These are phyloP conservation scores for Mystacides longicornis DNA, from an alignment of 2,888 invertebrate genomes.

Conservation along the genomic window DNA sequence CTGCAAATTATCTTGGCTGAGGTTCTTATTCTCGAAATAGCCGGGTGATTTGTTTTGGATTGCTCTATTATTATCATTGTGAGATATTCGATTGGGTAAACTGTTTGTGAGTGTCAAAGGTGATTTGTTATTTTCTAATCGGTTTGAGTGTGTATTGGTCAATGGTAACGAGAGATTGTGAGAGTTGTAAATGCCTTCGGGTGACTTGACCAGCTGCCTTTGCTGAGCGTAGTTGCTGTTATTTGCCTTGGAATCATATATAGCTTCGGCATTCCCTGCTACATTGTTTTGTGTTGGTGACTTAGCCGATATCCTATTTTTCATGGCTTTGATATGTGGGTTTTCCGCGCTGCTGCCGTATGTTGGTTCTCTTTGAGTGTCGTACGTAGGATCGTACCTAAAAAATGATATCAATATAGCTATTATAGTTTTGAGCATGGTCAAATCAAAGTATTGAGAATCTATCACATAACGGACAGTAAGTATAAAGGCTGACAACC, in stretches of 20 bases:
- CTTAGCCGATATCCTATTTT: constrained; percentile 16
- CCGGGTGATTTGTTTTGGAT: constrained; percentile 22
- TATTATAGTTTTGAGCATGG: not conserved
- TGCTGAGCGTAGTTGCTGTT: constrained; percentile 23
- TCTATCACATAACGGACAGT: no score
- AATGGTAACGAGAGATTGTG: constrained; percentile 45
- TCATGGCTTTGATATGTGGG: constrained; percentile 15
- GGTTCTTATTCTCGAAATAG: constrained; percentile 18
- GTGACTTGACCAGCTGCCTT: constrained; percentile 28
- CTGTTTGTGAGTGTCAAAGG: constrained; percentile 15
- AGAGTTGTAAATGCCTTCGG: constrained; percentile 35
- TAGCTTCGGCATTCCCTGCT: constrained; percentile 20
- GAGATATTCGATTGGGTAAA: constrained; percentile 30
- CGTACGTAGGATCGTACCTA: constrained; percentile 50
- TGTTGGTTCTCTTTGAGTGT: constrained; percentile 47
- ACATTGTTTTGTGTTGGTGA: constrained; percentile 28
- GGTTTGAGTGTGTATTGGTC: constrained; percentile 40
- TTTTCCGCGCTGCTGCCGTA: constrained; percentile 43
- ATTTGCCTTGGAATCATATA: constrained; percentile 21
- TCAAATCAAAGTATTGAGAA: no score
- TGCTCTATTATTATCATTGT: constrained; percentile 25
- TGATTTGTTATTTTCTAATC: constrained; percentile 39
- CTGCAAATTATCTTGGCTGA: constrained; percentile 9
- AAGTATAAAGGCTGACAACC: no score
- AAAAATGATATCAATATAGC: constrained; percentile 1